Conservation (phyloP, 2,797 vertebrate genomes). For the Xiphorhynchus erythropygius region DNA sequence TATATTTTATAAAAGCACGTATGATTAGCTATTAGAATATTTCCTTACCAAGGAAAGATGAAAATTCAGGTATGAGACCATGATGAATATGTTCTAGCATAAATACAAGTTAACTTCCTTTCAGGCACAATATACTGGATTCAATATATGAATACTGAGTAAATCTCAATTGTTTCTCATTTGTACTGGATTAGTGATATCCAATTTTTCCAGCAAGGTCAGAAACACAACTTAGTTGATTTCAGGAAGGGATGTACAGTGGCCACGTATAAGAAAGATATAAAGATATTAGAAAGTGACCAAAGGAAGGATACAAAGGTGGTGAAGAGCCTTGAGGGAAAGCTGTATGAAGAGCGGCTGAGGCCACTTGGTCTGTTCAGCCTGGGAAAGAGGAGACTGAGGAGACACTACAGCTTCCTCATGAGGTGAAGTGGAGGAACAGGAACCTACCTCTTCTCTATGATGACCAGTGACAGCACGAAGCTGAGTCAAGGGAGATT, state of each 20-base stretch:
- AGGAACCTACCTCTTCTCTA: not conserved
- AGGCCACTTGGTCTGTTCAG: not conserved
- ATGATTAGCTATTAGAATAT: not conserved
- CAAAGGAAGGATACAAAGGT: rapidly evolving
- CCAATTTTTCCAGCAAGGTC: not conserved
- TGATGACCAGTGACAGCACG: not conserved
- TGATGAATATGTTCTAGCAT: not conserved
- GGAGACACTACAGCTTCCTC: not conserved
- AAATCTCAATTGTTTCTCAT: not conserved
- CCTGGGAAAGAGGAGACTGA: rapidly evolving
- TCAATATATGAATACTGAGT: not conserved
- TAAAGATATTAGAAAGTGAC: rapidly evolving
- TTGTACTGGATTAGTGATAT: not conserved
- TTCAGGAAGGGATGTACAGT: not conserved
- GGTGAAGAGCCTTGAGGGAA: not conserved
- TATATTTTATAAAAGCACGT: not conserved
- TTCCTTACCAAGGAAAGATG: not conserved
- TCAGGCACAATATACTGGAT: not conserved
- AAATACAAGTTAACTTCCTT: not conserved
- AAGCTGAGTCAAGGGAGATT: not conserved
- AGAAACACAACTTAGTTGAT: not conserved
- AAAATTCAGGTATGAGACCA: not conserved
- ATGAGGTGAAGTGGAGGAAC: not conserved
- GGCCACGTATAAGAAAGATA: not conserved
- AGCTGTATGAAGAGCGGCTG: rapidly evolving